Conservation (phyloP, 2,888 invertebrate genomes). For the Linhomoeus sp. region DNA sequence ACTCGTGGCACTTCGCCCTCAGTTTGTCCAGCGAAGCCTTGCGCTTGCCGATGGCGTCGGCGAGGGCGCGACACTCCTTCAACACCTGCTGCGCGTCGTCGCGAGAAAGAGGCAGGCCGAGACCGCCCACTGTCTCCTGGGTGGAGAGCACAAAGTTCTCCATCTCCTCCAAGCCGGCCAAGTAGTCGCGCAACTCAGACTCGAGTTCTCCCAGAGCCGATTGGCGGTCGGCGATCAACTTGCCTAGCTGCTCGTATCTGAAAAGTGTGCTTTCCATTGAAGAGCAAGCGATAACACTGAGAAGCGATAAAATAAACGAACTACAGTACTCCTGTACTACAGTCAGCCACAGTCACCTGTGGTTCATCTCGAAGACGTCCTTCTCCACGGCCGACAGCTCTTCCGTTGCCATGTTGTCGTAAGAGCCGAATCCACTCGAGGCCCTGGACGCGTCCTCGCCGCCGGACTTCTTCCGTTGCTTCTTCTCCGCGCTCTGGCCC, state of each 20-base stretch:
- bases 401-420: slow-evolving; percentile 1
- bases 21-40: not conserved
- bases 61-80: not conserved
- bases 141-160: slow-evolving; percentile 64
- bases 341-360: too few relatives aligned
- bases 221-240: not conserved
- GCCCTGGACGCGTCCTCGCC: not conserved
- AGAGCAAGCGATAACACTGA: too few relatives aligned
- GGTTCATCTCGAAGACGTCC: not conserved
- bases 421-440: slow-evolving; percentile 4
- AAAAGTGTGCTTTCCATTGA: too few relatives aligned
- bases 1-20: not conserved
- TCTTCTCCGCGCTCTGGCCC: not conserved
- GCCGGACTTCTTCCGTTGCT: too few relatives aligned
- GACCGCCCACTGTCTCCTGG: slow-evolving; percentile 64
- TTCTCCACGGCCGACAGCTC: not conserved
- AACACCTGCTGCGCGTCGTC: slow-evolving; percentile 40
- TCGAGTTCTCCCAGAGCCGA: not conserved
- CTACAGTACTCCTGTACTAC: too few relatives aligned
- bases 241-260: not conserved
- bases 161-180: slow-evolving; percentile 38
- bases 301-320: too few relatives aligned
- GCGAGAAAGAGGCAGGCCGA: slow-evolving; percentile 48
- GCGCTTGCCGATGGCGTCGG: not conserved
- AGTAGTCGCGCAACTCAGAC: too few relatives aligned